Percentiles rank a stretch among this genome's conserved stretches.
Conservation (phyloP, 2,797 vertebrate genomes). For the Anabas testudineus region DNA sequence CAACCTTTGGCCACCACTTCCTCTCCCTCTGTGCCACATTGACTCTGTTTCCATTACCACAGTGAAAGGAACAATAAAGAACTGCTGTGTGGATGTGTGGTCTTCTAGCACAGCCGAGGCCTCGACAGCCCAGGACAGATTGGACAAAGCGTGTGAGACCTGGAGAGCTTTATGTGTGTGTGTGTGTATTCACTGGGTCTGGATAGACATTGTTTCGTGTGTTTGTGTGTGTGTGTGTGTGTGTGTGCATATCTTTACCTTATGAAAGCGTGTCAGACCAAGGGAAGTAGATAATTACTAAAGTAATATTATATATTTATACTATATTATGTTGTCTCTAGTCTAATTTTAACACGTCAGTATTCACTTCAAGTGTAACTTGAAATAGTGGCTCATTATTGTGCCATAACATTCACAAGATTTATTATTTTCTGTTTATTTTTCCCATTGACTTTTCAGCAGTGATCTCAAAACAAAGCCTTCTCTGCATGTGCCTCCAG, state of each 20-base stretch:
- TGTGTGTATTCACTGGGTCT: conserved; percentile 7
- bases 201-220: neutral
- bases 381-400: neutral
- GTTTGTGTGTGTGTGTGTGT: conserved; percentile 19
- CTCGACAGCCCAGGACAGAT: conserved; percentile 62
- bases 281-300: conserved; percentile 40
- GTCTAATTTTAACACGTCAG: conserved; percentile 47
- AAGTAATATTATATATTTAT: conserved; percentile 33
- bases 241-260: conserved; percentile 38
- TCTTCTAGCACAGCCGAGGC: conserved; percentile 68
- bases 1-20: conserved; percentile 75
- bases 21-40: conserved; percentile 75
- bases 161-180: conserved; percentile 37
- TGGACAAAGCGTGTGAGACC: conserved; percentile 55
- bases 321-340: too few species aligned
- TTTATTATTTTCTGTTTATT: neutral
- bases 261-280: conserved; percentile 58
- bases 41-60: conserved; percentile 85
- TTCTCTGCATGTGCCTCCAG: neutral
- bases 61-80: conserved; percentile 86
- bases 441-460: neutral
- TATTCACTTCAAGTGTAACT: neutral
- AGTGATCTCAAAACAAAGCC: conserved; percentile 1
- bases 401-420: neutral
- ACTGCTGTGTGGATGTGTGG: conserved; percentile 82